phyloP scores from a whole-genome alignment of 2,888 invertebrate species.

The Melanostoma mellinum region DNA sequence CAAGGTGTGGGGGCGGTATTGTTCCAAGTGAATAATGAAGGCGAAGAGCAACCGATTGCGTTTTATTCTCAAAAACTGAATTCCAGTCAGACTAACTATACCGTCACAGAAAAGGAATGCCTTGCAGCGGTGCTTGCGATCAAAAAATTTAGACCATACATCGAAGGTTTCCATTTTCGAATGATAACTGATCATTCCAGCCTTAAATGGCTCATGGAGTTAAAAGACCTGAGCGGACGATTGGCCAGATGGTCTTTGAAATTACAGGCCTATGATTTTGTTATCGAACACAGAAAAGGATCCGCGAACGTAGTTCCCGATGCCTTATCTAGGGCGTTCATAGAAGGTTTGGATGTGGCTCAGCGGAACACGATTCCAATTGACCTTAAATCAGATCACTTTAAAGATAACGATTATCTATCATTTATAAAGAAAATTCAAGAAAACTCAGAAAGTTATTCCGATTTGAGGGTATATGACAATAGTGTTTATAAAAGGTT shows the following conservation, averaged over 20 bases:
- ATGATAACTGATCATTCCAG: too few relatives aligned
- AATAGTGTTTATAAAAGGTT: too few relatives aligned
- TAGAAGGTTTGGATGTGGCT: not conserved
- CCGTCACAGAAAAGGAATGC: not conserved
- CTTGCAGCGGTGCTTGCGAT: too few relatives aligned
- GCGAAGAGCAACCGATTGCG: not conserved
- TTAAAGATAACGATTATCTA: too few relatives aligned
- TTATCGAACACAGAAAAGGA: slow-evolving; percentile 4
- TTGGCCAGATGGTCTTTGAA: slow-evolving; percentile 31
- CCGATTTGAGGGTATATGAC: too few relatives aligned
- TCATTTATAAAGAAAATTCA: too few relatives aligned
- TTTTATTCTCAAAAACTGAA: slow-evolving; percentile 47
- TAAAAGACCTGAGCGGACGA: slow-evolving; percentile 13
- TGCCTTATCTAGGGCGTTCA: not conserved
- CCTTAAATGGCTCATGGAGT: not conserved
- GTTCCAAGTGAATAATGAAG: too few relatives aligned
- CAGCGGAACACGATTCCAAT: too few relatives aligned
- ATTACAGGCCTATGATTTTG: slow-evolving; percentile 13
- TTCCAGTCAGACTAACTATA: slow-evolving; percentile 6
- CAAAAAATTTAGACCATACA: not conserved
- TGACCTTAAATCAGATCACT: too few relatives aligned
- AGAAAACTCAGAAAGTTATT: too few relatives aligned
- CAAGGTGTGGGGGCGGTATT: not conserved
- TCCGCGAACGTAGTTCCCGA: not conserved
- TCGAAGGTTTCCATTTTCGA: too few relatives aligned